Evolutionary conservation across 1,140 invertebrate species (phyloP).

Genomic region (Hylaeus volcanicus): DNA sequence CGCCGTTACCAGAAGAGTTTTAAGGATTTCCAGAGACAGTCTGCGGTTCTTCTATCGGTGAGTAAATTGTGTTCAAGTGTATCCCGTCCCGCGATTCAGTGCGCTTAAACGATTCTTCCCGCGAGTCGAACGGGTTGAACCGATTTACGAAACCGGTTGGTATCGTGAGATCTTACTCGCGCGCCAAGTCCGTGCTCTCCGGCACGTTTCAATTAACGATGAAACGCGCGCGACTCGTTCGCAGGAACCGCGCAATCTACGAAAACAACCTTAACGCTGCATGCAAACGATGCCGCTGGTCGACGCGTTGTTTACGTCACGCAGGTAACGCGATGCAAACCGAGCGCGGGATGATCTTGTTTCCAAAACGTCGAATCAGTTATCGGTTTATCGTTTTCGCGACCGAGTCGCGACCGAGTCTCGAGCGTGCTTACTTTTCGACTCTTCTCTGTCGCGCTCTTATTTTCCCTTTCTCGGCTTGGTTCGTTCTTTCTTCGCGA

Average conservation of each 20-base stretch:
- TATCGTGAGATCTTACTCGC: neutral
- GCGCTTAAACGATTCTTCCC: too few species aligned
- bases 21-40: slow-evolving; percentile 28
- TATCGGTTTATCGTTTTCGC: neutral
- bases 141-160: slow-evolving; percentile 1
- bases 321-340: neutral
- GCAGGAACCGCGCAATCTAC: too few species aligned
- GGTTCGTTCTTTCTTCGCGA: neutral
- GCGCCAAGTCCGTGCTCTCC: neutral
- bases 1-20: neutral
- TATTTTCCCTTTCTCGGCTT: neutral
- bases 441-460: neutral
- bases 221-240: neutral
- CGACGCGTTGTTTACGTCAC: slow-evolving; percentile 10
- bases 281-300: too few species aligned
- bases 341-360: neutral
- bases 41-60: neutral
- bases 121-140: neutral
- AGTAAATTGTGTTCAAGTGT: neutral
- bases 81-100: too few species aligned
- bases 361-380: neutral
- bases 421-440: neutral
- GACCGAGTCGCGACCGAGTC: neutral
- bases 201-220: slow-evolving; percentile 40
- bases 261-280: neutral